Percentiles rank a stretch among this genome's conserved stretches.
These are phyloP conservation scores for Peucedramus taeniatus DNA, from an alignment of 2,113 vertebrate genomes.

Conservation along the genomic window DNA sequence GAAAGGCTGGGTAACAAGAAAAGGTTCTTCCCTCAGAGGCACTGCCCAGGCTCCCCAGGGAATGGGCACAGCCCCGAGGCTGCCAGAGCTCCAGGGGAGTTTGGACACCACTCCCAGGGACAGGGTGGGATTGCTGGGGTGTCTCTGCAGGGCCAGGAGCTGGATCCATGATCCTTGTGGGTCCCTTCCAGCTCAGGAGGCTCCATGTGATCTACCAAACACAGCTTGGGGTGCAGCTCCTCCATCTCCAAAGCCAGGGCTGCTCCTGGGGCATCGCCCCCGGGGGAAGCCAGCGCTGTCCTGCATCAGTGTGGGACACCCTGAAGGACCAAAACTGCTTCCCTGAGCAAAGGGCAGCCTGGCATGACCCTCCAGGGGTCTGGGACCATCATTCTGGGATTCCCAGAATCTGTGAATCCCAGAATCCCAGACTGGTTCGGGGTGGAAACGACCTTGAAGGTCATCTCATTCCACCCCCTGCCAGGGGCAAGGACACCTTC, in stretches of 20 bases:
- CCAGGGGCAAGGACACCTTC: not conserved
- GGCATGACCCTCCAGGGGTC: not conserved
- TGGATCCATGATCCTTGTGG: not conserved
- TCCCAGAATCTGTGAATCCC: not conserved
- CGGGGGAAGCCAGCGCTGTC: not conserved
- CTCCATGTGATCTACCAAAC: not conserved
- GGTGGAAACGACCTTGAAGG: not conserved
- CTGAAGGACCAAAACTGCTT: not conserved
- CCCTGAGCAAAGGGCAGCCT: not conserved
- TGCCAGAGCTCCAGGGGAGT: not conserved
- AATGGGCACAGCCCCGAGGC: not conserved
- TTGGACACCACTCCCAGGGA: fast-evolving
- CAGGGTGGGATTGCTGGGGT: not conserved
- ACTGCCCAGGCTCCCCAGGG: not conserved
- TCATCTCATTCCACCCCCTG: not conserved
- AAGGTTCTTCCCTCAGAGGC: not conserved
- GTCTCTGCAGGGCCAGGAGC: not conserved
- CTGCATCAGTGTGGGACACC: not conserved
- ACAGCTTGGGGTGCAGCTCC: not conserved
- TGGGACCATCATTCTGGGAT: not conserved
- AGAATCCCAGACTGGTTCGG: not conserved
- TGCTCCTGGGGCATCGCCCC: not conserved
- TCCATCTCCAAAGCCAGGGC: not conserved
- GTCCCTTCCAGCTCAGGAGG: not conserved
- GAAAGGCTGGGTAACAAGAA: fast-evolving